phyloP scores from a whole-genome alignment of 2,113 vertebrate genomes.

The Calyptommatus sinebrachiatus region DNA sequence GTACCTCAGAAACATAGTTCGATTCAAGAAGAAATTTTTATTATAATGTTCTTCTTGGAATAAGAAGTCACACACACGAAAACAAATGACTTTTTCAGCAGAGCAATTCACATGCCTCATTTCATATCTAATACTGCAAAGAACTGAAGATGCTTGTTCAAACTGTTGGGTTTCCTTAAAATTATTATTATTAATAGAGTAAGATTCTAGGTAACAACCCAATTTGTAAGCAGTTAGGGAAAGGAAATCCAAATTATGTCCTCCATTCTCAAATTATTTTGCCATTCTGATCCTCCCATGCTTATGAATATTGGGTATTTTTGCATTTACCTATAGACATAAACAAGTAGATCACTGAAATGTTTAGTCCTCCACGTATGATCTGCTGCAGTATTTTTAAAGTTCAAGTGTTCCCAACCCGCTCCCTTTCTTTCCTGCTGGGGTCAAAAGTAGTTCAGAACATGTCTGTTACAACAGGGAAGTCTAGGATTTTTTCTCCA shows the following conservation, averaged over 20 bases:
- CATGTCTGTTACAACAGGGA: too few species aligned
- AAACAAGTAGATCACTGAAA: too few species aligned
- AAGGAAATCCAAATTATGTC: neutral
- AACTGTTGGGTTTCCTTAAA: slow-evolving; percentile 17
- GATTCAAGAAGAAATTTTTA: neutral
- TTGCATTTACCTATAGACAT: too few species aligned
- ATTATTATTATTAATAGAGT: neutral
- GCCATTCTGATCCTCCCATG: neutral
- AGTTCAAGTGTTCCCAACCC: too few species aligned
- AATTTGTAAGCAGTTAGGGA: neutral
- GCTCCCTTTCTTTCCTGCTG: too few species aligned
- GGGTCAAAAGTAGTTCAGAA: too few species aligned
- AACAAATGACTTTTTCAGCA: slow-evolving; percentile 2
- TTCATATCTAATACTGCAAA: slow-evolving; percentile 45
- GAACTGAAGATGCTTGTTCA: neutral
- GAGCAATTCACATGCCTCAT: slow-evolving; percentile 5
- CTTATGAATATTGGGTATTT: too few species aligned
- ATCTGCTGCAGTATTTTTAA: too few species aligned
- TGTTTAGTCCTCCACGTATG: too few species aligned
- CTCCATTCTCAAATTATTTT: neutral
- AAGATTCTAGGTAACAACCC: neutral
- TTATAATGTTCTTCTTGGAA: slow-evolving; percentile 15
- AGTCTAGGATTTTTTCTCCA: too few species aligned
- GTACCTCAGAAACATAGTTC: slow-evolving; percentile 23
- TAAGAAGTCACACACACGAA: neutral